phyloP scores from a whole-genome alignment of 2,113 vertebrate species.

The Gadus chalcogrammus region DNA sequence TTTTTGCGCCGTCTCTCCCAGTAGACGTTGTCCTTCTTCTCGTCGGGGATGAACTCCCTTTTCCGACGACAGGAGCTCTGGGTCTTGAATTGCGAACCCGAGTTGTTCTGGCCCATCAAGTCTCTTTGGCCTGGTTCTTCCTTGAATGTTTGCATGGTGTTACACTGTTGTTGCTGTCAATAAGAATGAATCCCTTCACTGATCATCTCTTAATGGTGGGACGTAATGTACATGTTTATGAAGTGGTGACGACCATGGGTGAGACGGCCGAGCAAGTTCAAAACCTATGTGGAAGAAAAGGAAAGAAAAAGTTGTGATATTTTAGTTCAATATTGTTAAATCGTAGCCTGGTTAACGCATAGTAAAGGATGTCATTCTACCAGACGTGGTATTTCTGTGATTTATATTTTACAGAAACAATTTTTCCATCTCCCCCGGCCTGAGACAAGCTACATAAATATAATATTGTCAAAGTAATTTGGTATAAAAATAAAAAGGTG shows the following conservation, averaged over 20 bases:
- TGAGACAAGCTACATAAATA: too few species aligned
- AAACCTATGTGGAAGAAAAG: background rate
- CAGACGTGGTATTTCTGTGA: too few species aligned
- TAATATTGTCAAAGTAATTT: too few species aligned
- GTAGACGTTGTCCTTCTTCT: slow-evolving; percentile 92
- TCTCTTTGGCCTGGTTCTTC: slow-evolving; percentile 77
- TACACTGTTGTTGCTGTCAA: slow-evolving; percentile 43
- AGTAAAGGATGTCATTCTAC: too few species aligned
- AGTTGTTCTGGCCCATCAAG: slow-evolving; percentile 45
- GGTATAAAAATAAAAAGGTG: too few species aligned
- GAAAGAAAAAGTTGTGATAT: background rate
- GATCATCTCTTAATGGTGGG: too few species aligned
- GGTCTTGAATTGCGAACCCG: slow-evolving; percentile 65
- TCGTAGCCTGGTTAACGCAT: too few species aligned
- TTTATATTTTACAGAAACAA: too few species aligned
- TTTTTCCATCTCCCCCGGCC: too few species aligned
- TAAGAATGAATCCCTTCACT: slow-evolving; percentile 22
- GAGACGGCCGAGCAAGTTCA: slow-evolving; percentile 18
- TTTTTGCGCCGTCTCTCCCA: slow-evolving; percentile 96
- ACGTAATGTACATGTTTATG: slow-evolving; percentile 16
- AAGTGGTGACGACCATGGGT: slow-evolving; percentile 2
- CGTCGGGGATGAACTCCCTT: slow-evolving; percentile 93
- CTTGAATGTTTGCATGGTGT: slow-evolving; percentile 91
- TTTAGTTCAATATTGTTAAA: too few species aligned
- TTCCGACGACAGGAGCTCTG: slow-evolving; percentile 84